These are phyloP conservation scores for Kuschelorhynchus macadamiae DNA, from an alignment of 2,888 invertebrate species.

Conservation along the genomic window DNA sequence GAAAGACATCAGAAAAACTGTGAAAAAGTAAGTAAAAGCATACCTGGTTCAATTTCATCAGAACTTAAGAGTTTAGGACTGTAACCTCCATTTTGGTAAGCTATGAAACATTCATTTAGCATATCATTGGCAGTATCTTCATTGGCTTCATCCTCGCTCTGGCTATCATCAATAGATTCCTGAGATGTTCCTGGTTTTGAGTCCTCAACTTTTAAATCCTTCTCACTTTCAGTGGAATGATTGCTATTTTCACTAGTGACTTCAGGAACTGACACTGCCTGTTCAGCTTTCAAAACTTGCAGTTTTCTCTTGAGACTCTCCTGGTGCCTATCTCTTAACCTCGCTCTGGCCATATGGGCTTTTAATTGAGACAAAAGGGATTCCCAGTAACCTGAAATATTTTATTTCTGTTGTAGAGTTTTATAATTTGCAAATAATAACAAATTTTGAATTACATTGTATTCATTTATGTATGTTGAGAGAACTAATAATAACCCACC, in stretches of 20 bases:
- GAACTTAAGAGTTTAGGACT: slow-evolving; percentile 80
- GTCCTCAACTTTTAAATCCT: slow-evolving; percentile 10
- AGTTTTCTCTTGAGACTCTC: slow-evolving; percentile 90
- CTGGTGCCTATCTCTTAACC: slow-evolving; percentile 93
- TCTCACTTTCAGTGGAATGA: slow-evolving; percentile 46
- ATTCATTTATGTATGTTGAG: too few species aligned
- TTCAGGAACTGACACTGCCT: slow-evolving; percentile 72
- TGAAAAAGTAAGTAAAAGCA: too few species aligned
- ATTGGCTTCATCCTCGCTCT: slow-evolving; percentile 46
- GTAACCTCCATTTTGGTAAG: slow-evolving; percentile 88
- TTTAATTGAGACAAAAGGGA: slow-evolving; percentile 94
- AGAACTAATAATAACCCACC: slow-evolving; percentile 9
- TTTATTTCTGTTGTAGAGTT: too few species aligned
- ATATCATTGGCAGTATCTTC: slow-evolving; percentile 70
- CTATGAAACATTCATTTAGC: slow-evolving; percentile 73
- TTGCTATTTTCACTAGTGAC: slow-evolving; percentile 33
- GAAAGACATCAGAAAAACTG: too few species aligned
- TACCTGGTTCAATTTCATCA: slow-evolving; percentile 77
- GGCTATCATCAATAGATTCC: slow-evolving; percentile 51
- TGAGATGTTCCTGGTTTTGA: slow-evolving; percentile 50
- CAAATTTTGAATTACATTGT: too few species aligned
- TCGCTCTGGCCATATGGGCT: slow-evolving; percentile 94
- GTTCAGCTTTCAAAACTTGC: slow-evolving; percentile 89
- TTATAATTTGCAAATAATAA: too few species aligned
- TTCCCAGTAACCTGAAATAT: slow-evolving; percentile 90